Evolutionary conservation across 2,888 invertebrate species (phyloP).

Genomic region (Leucophenga maculata): DNA sequence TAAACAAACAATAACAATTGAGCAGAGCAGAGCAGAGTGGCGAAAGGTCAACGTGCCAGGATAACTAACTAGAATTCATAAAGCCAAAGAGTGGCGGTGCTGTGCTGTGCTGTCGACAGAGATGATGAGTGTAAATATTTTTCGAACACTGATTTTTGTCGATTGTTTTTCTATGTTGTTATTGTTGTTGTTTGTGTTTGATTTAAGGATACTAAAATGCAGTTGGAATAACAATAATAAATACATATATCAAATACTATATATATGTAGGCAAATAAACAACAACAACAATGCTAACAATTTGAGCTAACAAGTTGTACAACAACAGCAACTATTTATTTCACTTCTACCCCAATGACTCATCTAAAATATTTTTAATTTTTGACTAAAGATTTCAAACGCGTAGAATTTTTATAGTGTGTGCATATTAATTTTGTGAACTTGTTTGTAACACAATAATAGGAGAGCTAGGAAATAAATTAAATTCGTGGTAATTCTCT

Average conservation of each 20-base stretch:
- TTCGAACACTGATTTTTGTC: constrained; percentile 55
- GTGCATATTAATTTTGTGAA: too few species aligned
- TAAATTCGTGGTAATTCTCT: too few species aligned
- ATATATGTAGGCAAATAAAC: not conserved
- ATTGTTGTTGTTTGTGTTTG: constrained; percentile 3
- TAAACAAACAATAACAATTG: constrained; percentile 48
- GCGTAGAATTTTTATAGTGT: too few species aligned
- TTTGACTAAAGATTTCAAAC: too few species aligned
- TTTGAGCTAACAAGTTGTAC: not conserved
- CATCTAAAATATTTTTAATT: too few species aligned
- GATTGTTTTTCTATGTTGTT: not conserved
- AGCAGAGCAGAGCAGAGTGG: too few species aligned
- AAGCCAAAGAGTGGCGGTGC: too few species aligned
- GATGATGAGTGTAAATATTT: constrained; percentile 50
- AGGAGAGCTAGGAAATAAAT: too few species aligned
- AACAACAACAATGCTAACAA: not conserved
- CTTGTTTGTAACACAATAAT: too few species aligned
- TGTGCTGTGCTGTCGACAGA: not conserved
- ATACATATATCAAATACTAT: not conserved
- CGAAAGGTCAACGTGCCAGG: constrained; percentile 28
- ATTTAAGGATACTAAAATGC: not conserved
- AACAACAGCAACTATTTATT: not conserved
- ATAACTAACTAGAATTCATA: constrained; percentile 16
- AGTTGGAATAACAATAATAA: not conserved
- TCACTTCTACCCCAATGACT: not conserved